Conservation (phyloP, 1,140 invertebrate species). For the Zaprionus tsacasi region DNA sequence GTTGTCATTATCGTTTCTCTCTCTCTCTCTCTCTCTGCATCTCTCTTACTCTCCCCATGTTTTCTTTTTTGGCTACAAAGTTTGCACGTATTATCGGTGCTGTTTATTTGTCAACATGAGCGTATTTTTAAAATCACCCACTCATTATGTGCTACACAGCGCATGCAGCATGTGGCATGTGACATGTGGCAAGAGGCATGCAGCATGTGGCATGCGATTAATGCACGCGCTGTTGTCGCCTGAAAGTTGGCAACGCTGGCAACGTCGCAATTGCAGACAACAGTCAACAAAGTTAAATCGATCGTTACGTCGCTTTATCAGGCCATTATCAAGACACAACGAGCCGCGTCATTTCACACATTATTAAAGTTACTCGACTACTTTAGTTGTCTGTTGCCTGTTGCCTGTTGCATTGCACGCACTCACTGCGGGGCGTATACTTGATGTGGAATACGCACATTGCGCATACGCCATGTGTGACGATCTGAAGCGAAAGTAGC, state of each 20-base stretch:
- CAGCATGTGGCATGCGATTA: slow-evolving; percentile 63
- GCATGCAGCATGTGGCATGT: slow-evolving; percentile 43
- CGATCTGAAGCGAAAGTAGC: neutral
- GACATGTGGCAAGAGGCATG: neutral
- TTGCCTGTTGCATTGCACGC: slow-evolving; percentile 24
- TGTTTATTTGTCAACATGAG: slow-evolving; percentile 74
- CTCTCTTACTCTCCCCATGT: slow-evolving; percentile 31
- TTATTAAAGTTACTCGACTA: slow-evolving; percentile 69
- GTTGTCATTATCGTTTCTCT: slow-evolving; percentile 15
- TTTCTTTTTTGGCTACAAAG: slow-evolving; percentile 43
- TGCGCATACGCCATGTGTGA: neutral
- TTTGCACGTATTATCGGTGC: slow-evolving; percentile 71
- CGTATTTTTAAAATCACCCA: slow-evolving; percentile 52
- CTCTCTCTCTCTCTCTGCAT: neutral
- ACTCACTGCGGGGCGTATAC: slow-evolving; percentile 31
- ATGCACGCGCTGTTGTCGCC: slow-evolving; percentile 46
- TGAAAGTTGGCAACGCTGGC: slow-evolving; percentile 32
- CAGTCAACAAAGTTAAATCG: slow-evolving; percentile 35
- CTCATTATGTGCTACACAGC: slow-evolving; percentile 46
- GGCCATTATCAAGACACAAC: slow-evolving; percentile 58
- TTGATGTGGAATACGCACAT: slow-evolving; percentile 40
- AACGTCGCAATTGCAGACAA: neutral
- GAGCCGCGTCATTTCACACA: slow-evolving; percentile 66
- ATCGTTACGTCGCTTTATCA: slow-evolving; percentile 43
- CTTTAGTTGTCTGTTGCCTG: slow-evolving; percentile 34